These are phyloP conservation scores for Alouatta palliata DNA, from an alignment of 2,113 vertebrate genomes.

Conservation along the genomic window DNA sequence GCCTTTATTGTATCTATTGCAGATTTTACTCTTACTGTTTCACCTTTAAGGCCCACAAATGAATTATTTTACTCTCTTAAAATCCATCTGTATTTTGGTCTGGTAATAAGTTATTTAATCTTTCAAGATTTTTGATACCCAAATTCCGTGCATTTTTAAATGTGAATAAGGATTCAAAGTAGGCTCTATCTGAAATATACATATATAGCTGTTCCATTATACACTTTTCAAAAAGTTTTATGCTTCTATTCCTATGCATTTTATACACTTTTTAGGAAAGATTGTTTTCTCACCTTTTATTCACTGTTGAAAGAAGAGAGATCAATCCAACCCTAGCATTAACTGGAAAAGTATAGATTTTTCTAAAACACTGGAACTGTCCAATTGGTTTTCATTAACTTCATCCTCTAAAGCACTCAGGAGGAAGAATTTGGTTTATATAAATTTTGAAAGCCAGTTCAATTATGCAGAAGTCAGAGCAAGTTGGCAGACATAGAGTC, in stretches of 20 bases:
- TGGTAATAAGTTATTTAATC: not conserved
- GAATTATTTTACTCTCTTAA: not conserved
- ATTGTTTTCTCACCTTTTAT: not conserved
- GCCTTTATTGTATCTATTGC: not conserved
- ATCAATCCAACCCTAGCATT: not conserved
- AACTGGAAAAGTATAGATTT: not conserved
- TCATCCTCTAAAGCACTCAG: conserved; percentile 25
- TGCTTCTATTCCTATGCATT: not conserved
- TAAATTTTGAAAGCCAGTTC: conserved; percentile 52
- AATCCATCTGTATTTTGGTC: not conserved
- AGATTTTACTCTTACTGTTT: not conserved
- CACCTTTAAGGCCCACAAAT: not conserved
- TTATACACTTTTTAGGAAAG: not conserved
- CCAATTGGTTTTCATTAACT: conserved; percentile 54
- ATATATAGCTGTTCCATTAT: not conserved
- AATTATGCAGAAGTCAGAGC: conserved; percentile 47
- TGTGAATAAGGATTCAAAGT: not conserved
- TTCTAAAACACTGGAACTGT: not conserved
- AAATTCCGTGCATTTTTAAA: not conserved
- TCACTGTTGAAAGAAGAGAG: not conserved
- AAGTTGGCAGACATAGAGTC: not conserved
- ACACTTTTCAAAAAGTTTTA: not conserved
- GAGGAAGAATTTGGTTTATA: not conserved
- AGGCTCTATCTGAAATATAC: not conserved
- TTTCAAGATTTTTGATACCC: not conserved